Base-by-base conservation (phyloP, 2,113 vertebrate genomes). In the Hypanus sabinus region DNA sequence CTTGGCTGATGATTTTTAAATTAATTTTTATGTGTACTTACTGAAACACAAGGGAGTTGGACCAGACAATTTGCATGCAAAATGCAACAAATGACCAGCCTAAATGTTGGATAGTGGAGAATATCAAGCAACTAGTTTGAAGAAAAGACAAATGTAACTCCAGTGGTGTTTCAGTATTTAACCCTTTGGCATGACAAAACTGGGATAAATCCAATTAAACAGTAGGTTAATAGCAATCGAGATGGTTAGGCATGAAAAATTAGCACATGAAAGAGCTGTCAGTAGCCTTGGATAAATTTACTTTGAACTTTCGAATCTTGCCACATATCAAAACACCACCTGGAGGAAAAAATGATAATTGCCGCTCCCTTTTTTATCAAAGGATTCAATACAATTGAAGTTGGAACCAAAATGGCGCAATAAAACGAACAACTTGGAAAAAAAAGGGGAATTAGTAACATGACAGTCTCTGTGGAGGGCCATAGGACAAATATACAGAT, bases 151-250 rank as follows among this genome's bases (percentile, higher is more conserved):
- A 0, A 90, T 65, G 4, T 20, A 7, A 60, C 30, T 65, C 57
- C 16, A 12, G 14, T 16, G 12, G n/a, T 33, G 65, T 27, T 57
- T 83, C 38, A 81, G 36, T 3, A 46, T 81, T 24, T 60, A 85
- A 60, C 22, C 57, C 27, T 60, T 14, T n/a, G 57, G 27, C 27
- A 62, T 88, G 60, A 62, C 60, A 88, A 88, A 11, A 88, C 27
- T 88, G 83, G 27, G 60, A 20, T 65, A 90, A 90, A 90, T 5
- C 11, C 57, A 90, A 20, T 90, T 90, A 90, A 90, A 90, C 30
- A 90, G 65, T 65, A n/a, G 30, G 5, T 20, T 65, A 65, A 33
- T n/a, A 10, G 14, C 60, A 8, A 33, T 65, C 22, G 60, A 36
- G 55, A 90, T 90, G 62, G n/a, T 14, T 65, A 20, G 14, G 60